Evolutionary conservation across 2,888 invertebrate species (phyloP).

Genomic region (Oscheius sp.): DNA sequence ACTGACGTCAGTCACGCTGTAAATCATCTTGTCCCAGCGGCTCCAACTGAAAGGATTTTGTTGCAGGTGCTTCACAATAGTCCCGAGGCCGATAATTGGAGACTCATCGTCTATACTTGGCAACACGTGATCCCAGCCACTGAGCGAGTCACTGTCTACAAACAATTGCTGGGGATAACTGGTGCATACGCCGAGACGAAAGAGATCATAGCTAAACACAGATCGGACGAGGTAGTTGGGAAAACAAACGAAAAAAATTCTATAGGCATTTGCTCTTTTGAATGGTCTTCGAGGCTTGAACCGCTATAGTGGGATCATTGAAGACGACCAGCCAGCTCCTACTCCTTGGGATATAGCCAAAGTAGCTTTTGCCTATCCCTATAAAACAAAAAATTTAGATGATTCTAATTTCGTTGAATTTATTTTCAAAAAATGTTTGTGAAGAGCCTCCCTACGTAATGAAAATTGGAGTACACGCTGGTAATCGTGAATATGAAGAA

Average conservation of each 20-base stretch:
- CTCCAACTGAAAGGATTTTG: neutral
- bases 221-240: slow-evolving; percentile 34
- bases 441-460: neutral
- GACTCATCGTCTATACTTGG: slow-evolving; percentile 20
- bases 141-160: slow-evolving; percentile 28
- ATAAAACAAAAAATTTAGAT: neutral
- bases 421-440: neutral
- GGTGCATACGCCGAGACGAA: slow-evolving; percentile 29
- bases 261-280: neutral
- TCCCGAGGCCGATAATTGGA: slow-evolving; percentile 22
- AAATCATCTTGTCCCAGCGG: neutral
- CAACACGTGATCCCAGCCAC: slow-evolving; percentile 20
- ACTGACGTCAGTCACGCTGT: slow-evolving; percentile 1
- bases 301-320: neutral
- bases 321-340: neutral
- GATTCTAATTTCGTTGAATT: neutral
- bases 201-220: slow-evolving; percentile 28
- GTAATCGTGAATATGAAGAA: neutral
- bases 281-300: neutral
- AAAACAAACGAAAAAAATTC: no score
- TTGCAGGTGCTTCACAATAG: slow-evolving; percentile 12
- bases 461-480: neutral
- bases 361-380: neutral
- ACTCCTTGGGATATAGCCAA: slow-evolving; percentile 26
- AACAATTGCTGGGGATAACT: slow-evolving; percentile 31